Evolutionary conservation across 2,113 vertebrate genomes (phyloP), one percentile per base, ranked within the genome.

Genomic region (Lepus timidus): DNA sequence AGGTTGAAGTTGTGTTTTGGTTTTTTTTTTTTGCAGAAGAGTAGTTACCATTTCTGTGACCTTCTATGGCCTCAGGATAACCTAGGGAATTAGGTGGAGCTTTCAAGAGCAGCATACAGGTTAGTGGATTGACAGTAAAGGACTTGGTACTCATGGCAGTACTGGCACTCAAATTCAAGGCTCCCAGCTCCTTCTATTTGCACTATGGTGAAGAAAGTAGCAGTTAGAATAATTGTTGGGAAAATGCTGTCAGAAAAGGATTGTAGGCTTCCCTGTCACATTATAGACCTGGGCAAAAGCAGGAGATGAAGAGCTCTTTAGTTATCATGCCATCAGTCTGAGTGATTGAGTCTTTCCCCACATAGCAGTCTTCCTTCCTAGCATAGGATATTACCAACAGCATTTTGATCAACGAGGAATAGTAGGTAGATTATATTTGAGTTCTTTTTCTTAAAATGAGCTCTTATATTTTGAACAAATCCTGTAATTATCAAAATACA

Each of bases 161-260:
- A 49, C 36, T 71, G 7, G 51, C 25, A 10, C 55, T 83, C 0
- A 10, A 51, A 75, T 31, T 85, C 88, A 84, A 85, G 90, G 11
- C 64, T 85, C 29, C 67, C 12, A 29, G n/a, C 76, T 93, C n/a
- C 61, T 44, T 75, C 25, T 33, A 17, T 58, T 58, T 44, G 67
- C 19, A 31, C 62, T 73, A 75, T 19, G 19, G 19, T 71, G 74
- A 93, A 20, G 81, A 81, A 73, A 91, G 58, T 95, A 25, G 75
- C 27, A 36, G 13, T 27, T 68, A 68, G 82, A 73, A 58, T 62
- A 93, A 80, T 70, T 79, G 27, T 52, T 17, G 75, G 25, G 52
- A 22, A 67, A 97, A 68, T 94, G 94, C 92, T 97, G 33, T 96
- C 78, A 87, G 61, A 86, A 19, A 16, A 92, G 88, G 52, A 55